These are phyloP conservation scores for Aquatica leii DNA, from an alignment of 2,888 invertebrate genomes.

Conservation along the genomic window DNA sequence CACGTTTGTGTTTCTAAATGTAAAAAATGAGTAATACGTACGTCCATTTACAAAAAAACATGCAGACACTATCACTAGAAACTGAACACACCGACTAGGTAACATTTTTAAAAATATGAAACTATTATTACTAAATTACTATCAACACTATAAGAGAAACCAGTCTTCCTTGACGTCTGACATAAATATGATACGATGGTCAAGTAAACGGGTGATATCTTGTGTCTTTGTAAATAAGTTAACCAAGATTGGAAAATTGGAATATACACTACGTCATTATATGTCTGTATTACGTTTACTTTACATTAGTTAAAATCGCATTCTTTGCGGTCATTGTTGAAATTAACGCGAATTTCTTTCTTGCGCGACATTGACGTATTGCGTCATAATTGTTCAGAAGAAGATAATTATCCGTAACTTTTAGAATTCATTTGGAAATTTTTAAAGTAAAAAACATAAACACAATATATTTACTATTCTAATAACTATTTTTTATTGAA, in stretches of 20 bases:
- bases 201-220: constrained; percentile 17
- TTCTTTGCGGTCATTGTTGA: too few species aligned
- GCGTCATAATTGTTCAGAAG: too few species aligned
- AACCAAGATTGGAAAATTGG: constrained; percentile 24
- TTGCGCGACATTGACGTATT: too few species aligned
- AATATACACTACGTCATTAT: constrained; percentile 10
- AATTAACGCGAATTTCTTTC: too few species aligned
- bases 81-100: not conserved
- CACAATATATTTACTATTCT: too few species aligned
- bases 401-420: too few species aligned
- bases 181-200: constrained; percentile 24
- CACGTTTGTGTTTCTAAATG: not conserved
- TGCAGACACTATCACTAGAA: constrained; percentile 6
- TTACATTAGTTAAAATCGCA: not conserved
- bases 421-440: too few species aligned
- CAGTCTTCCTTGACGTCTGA: constrained; percentile 25
- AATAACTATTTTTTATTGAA: too few species aligned
- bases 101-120: constrained; percentile 11
- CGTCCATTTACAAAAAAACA: constrained; percentile 16
- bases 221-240: constrained; percentile 20
- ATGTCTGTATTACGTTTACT: not conserved
- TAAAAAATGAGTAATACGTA: constrained; percentile 13
- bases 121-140: constrained; percentile 1
- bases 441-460: too few species aligned
- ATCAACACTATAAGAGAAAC: constrained; percentile 8